Base-by-base conservation (phyloP, 2,888 invertebrate species). In the Lasius fuliginosus region DNA sequence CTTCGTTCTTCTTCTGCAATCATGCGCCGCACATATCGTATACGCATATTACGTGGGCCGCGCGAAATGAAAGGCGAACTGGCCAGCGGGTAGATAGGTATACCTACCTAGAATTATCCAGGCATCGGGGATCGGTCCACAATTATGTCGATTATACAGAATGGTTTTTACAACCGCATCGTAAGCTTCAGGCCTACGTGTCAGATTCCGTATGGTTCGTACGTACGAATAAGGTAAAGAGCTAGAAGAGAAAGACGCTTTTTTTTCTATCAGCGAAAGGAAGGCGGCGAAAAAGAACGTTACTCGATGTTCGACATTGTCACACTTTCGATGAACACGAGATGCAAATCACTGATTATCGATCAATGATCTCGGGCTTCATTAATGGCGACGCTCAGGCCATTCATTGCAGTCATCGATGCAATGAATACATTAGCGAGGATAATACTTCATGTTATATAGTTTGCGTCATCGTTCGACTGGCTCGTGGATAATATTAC, bases 71-170 rank as follows among this genome's bases (percentile, higher is more conserved):
- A 90, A 89, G 88, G 90, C 87, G 75, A 74, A 62, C 81, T 49
- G 84, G 23, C 76, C 86, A 76, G 83, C 83, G 75, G 86, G 88
- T 89, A 88, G 90, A 84, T 58, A 62, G 84, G n/a, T 53, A 88
- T 75, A 81, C 84, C 87, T 85, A 83, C 83, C 81, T 83, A 86
- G 88, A 79, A 85, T 69, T 86, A 86, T 9, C 86, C 82, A 86
- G 85, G 85, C 84, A 73, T 69, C 81, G 81, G 85, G 81, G 85
- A 49, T 90, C 87, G 86, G 73, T 60, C 81, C 83, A 86, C 88
- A 90, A 92, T 92, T 91, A 91, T 89, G 83, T 64, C 86, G 87
- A 90, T 91, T 91, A 92, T 87, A 82, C 82, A 76, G 46, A 73
- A 71, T 58, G 76, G 64, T 88, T 90, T 86, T 91, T 90, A 85